phyloP scores from a whole-genome alignment of 2,797 vertebrate species.

The Scleropages formosus region DNA sequence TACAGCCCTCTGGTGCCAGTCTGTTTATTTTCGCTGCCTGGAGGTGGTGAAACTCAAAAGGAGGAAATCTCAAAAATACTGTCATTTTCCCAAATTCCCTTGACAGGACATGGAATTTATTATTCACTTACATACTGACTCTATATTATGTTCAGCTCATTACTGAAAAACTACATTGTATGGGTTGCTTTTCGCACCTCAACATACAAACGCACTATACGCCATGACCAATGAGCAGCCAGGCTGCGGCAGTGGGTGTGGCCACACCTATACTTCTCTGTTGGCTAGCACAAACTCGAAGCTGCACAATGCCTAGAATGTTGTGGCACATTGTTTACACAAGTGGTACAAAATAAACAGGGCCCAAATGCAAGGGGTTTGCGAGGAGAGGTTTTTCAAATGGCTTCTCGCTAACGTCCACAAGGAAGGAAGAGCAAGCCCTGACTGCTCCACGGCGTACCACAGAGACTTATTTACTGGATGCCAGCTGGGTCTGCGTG shows the following conservation, averaged over 20 bases:
- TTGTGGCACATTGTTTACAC: background rate
- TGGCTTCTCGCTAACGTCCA: background rate
- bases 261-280: background rate
- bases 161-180: too few relatives aligned
- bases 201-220: conserved; percentile 42
- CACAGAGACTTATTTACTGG: background rate
- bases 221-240: background rate
- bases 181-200: too few relatives aligned
- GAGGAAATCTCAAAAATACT: too few relatives aligned
- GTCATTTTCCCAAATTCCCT: too few relatives aligned
- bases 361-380: background rate
- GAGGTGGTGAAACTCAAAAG: too few relatives aligned
- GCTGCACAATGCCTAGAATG: conserved; percentile 37
- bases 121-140: too few relatives aligned
- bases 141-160: too few relatives aligned
- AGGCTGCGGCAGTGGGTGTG: too few relatives aligned
- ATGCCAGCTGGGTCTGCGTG: background rate
- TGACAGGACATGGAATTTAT: too few relatives aligned
- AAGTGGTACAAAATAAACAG: background rate
- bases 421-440: too few relatives aligned
- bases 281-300: conserved; percentile 11
- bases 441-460: background rate
- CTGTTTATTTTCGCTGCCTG: too few relatives aligned
- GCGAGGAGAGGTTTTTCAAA: background rate
- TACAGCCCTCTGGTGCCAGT: too few relatives aligned